Evolutionary conservation across 2,797 vertebrate genomes (phyloP).

Genomic region (Alectoris magna): DNA sequence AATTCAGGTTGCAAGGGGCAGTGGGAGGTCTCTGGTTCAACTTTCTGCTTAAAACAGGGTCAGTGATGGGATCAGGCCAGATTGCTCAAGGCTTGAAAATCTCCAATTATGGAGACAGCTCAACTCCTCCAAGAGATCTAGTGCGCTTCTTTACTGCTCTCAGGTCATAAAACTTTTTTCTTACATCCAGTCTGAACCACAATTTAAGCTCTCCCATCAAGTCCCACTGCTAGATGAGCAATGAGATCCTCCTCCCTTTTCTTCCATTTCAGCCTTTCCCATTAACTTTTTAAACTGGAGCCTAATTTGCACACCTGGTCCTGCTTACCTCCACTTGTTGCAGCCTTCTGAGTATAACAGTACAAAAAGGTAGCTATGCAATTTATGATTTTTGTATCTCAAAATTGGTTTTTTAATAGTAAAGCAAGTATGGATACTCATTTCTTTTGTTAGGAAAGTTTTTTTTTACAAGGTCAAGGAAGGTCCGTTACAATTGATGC

Average conservation of each 20-base stretch:
- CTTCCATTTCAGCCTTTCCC: not conserved
- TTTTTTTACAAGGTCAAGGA: not conserved
- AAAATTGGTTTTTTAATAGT: not conserved
- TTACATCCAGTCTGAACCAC: not conserved
- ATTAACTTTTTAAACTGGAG: not conserved
- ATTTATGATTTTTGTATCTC: not conserved
- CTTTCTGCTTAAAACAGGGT: not conserved
- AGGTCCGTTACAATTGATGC: not conserved
- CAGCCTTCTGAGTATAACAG: not conserved
- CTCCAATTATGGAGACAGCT: not conserved
- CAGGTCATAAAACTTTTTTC: not conserved
- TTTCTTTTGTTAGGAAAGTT: not conserved
- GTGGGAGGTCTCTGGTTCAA: not conserved
- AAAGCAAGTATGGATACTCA: not conserved
- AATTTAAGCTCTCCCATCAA: not conserved
- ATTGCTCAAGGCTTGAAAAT: not conserved
- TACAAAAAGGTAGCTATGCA: not conserved
- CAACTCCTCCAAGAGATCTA: not conserved
- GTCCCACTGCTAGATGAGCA: not conserved
- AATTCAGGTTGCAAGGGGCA: not conserved
- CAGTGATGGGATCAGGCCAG: not conserved
- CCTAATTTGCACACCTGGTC: not conserved
- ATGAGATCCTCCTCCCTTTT: not conserved
- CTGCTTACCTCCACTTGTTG: not conserved
- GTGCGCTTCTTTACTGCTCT: not conserved